Base-by-base conservation (phyloP, 1,140 invertebrate species). In the Ips nitidus region DNA sequence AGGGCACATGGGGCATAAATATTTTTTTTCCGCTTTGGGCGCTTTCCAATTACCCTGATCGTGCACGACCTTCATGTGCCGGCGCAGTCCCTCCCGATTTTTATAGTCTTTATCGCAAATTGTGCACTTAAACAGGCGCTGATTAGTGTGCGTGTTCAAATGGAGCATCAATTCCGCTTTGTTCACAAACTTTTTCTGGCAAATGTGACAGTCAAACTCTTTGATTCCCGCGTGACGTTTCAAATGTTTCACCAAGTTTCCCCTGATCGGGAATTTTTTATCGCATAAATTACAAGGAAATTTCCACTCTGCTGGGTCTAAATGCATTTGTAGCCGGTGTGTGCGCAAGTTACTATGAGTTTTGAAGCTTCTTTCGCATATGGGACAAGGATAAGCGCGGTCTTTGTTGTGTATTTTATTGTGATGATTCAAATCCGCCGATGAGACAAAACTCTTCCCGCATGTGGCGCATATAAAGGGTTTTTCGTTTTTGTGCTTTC, bases 161-260 rank as follows among this genome's bases (percentile, higher is more conserved):
- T 99, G 96, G n/a, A 98, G 96, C 82, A 98, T 98, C 2, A 99
- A 84, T 82, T 70, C 68, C 1, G 68, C 68, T 38, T 99, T 83
- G 81, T 99, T 97, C 6, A 97, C 95, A 78, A 99, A 99, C 1
- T 94, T 96, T 81, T 99, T 99, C 77, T 88, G 90, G 80, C 97
- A 99, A 36, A 97, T 91, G 77, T 98, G 98, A 81, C 97, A 99
- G 22, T 36, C 42, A 53, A 71, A 71, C n/a, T 71, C 62, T 41
- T 71, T 71, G 1, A 68, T 62, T 3, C 70, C 70, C 39, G 65
- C 56, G 41, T 71, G 70, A 7, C 70, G n/a, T 52, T 69, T 67
- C n/a, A 71, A 43, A 42, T 71, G 70, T 58, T 67, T 69, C 41
- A 63, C 43, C 39, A 71, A 38, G 50, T 69, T 71, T 22, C 70